Percentiles rank a stretch among this genome's conserved stretches.
Evolutionary conservation across 92 coral and sea anemone genomes (phyloP).

Genomic region (Palythoa heliodiscus): DNA sequence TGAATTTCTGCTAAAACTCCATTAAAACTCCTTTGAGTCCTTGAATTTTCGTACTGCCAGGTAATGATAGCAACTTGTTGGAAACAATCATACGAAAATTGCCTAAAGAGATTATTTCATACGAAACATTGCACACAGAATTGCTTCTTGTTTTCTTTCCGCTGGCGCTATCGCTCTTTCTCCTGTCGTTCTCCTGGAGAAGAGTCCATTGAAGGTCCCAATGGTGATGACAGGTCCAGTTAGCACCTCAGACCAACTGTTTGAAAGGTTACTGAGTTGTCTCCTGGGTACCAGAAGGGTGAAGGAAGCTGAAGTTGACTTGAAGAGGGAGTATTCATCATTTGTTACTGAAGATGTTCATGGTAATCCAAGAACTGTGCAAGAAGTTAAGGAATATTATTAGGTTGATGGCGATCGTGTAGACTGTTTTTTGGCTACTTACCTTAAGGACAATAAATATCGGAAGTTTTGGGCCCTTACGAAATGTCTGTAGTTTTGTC

Average conservation of each 20-base stretch:
- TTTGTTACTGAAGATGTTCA: constrained; percentile 66
- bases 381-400: constrained; percentile 55
- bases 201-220: not conserved
- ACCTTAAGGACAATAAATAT: constrained; percentile 46
- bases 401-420: constrained; percentile 54
- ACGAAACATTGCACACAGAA: not conserved
- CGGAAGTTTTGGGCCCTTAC: constrained; percentile 52
- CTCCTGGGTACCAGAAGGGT: constrained; percentile 60
- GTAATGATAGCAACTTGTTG: too few species aligned
- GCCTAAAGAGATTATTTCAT: too few species aligned
- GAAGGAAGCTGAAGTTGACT: constrained; percentile 58
- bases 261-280: constrained; percentile 46
- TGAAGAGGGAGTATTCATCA: constrained; percentile 55
- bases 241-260: constrained; percentile 53
- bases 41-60: too few species aligned
- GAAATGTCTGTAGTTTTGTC: not conserved
- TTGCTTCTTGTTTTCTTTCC: not conserved
- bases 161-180: too few species aligned
- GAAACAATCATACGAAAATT: too few species aligned
- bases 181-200: too few species aligned
- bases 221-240: not conserved
- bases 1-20: constrained; percentile 3
- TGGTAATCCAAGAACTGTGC: constrained; percentile 58
- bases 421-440: constrained; percentile 54
- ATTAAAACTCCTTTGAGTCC: not conserved